Conservation (phyloP, 2,888 invertebrate species). For the Drosophila demipolita region DNA sequence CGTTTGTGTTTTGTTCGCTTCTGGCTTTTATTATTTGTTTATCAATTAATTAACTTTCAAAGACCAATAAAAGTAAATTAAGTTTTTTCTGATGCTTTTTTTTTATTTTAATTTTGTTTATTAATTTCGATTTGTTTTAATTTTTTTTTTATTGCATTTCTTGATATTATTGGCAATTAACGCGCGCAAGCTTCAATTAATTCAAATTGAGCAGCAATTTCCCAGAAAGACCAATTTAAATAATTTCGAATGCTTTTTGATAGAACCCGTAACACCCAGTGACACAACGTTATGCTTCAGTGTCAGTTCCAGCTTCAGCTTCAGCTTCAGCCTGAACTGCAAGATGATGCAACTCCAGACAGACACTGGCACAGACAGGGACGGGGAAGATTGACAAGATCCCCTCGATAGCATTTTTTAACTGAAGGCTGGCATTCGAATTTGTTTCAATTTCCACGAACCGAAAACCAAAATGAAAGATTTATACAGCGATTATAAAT, state of each 20-base stretch:
- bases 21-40: slow-evolving; percentile 71
- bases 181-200: slow-evolving; percentile 57
- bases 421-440: slow-evolving; percentile 47
- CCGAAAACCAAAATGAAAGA: slow-evolving; percentile 32
- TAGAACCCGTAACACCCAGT: slow-evolving; percentile 10
- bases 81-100: slow-evolving; percentile 12
- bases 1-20: slow-evolving; percentile 21
- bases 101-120: neutral
- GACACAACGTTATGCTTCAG: slow-evolving; percentile 55
- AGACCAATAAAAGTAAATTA: slow-evolving; percentile 43
- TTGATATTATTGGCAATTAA: slow-evolving; percentile 52
- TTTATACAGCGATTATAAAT: slow-evolving; percentile 54
- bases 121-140: neutral
- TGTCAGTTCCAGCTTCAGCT: slow-evolving; percentile 38
- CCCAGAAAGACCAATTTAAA: slow-evolving; percentile 39
- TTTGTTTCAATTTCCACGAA: slow-evolving; percentile 60
- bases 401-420: slow-evolving; percentile 28
- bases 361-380: neutral
- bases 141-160: slow-evolving; percentile 3
- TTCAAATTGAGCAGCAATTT: slow-evolving; percentile 62
- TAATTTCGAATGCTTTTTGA: slow-evolving; percentile 14
- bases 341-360: slow-evolving; percentile 63
- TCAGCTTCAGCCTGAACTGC: slow-evolving; percentile 26
- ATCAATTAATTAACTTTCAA: slow-evolving; percentile 69
- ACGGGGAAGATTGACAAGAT: neutral